Conservation (phyloP, 2,113 vertebrate genomes). For the Excalfactoria chinensis region DNA sequence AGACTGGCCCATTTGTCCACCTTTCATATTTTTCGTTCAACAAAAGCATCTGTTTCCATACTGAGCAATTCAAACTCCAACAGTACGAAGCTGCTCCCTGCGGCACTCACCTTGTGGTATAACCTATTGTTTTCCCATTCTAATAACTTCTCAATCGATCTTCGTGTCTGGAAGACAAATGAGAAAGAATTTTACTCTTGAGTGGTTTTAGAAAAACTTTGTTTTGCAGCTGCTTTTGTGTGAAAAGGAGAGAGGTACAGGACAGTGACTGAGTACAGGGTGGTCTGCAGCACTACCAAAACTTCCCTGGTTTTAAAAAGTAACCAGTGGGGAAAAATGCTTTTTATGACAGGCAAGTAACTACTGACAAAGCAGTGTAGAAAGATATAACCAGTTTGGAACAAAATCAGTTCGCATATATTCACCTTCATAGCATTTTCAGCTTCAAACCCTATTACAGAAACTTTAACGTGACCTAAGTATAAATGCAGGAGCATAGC, state of each 20-base stretch:
- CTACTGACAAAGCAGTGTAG: background rate
- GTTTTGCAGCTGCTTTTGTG: constrained; percentile 91
- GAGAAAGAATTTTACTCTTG: constrained; percentile 87
- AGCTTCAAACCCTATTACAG: background rate
- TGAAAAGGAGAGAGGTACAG: constrained; percentile 81
- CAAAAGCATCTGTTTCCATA: constrained; percentile 99
- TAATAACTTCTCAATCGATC: constrained; percentile 99
- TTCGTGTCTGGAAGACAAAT: constrained; percentile 97
- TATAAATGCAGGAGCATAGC: background rate
- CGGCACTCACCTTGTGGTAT: constrained; percentile 97
- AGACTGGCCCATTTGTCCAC: constrained; percentile 90
- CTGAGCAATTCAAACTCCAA: constrained; percentile 93
- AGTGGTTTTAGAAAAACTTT: constrained; percentile 85
- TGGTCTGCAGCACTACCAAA: constrained; percentile 76
- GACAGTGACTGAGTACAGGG: constrained; percentile 85
- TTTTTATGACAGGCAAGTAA: background rate
- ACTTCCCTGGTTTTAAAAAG: constrained; percentile 58
- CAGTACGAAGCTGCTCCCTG: constrained; percentile 86
- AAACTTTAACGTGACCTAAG: background rate
- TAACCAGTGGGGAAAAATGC: constrained; percentile 39
- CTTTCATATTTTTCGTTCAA: constrained; percentile 98
- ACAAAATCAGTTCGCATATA: background rate
- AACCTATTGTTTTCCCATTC: constrained; percentile 95
- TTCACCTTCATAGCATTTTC: background rate
- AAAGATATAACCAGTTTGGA: background rate